Percentiles rank a stretch among this genome's conserved stretches.
Evolutionary conservation across 2,113 vertebrate genomes (phyloP).

Genomic region (Thunnus thynnus): DNA sequence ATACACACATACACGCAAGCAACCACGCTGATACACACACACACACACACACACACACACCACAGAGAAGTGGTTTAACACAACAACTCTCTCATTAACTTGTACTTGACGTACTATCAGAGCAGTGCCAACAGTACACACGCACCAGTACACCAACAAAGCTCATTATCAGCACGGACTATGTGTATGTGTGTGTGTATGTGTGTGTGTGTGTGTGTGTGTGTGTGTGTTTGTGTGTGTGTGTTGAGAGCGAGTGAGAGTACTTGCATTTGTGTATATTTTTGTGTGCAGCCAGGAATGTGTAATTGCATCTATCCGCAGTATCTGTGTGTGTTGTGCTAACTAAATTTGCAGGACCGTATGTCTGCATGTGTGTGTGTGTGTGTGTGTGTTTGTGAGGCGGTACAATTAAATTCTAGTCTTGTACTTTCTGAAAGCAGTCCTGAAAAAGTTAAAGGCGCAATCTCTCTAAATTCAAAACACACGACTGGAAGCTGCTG

Average conservation of each 20-base stretch:
- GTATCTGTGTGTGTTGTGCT: slow-evolving; percentile 5
- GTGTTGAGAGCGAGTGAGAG: too few relatives aligned
- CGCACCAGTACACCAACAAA: slow-evolving; percentile 58
- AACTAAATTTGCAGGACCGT: slow-evolving; percentile 6
- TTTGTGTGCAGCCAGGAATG: slow-evolving; percentile 2
- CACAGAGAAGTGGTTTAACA: slow-evolving; percentile 26
- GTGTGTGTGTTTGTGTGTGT: slow-evolving; percentile 7
- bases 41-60: background rate
- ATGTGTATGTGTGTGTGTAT: slow-evolving; percentile 22
- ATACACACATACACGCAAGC: slow-evolving; percentile 2
- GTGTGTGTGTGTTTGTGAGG: background rate
- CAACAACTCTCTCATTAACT: slow-evolving; percentile 65
- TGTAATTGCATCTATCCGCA: slow-evolving; percentile 37
- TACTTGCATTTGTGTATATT: background rate
- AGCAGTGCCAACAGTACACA: slow-evolving; percentile 50
- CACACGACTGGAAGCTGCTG: too few relatives aligned
- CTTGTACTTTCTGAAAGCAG: background rate
- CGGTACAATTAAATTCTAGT: background rate
- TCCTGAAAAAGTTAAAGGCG: too few relatives aligned
- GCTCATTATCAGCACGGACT: slow-evolving; percentile 63
- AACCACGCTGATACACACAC: background rate
- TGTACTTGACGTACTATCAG: slow-evolving; percentile 61
- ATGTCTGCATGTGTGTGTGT: background rate
- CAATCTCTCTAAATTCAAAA: too few relatives aligned
- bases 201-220: slow-evolving; percentile 14